Evolutionary conservation across 2,888 invertebrate genomes (phyloP), one percentile per base, ranked within the genome.

Genomic region (Lagria hirta): DNA sequence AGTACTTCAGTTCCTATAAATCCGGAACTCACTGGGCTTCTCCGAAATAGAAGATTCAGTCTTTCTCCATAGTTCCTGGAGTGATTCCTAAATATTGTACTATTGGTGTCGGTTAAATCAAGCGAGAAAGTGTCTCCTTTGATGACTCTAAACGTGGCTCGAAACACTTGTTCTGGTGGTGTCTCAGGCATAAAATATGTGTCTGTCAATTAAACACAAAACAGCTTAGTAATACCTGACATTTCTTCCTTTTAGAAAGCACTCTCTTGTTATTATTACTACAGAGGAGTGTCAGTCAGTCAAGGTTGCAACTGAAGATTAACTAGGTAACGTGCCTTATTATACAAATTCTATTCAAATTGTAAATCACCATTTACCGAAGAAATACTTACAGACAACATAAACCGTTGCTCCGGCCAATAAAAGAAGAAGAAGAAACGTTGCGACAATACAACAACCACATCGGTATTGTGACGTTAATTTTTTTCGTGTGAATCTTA

Each of bases 371-470:
- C n/a, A n/a, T 6, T 18, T 18, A 4, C 18, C 14, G 8, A 7
- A 12, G 28, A 7, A 15, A 10, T 63, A 79, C 82, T 81, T 73
- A 83, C 83, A 81, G 65, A 79, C 82, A 49, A 82, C 75, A 62
- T 83, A 83, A 49, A 83, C 78, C 42, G 80, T 79, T 28, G 77
- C 79, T 3, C 79, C 82, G 42, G 84, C 83, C 48, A 85, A 77
- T 24, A 93, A 78, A 16, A 90, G 77, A 51, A 91, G 81, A 49
- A 91, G 79, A 33, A 93, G 79, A 64, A 92, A 83, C 10, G 87
- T 86, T 17, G 91, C 88, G 45, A 91, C 79, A 43, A 92, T 85
- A 60, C 87, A 91, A 71, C 92, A 91, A 61, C 91, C 91, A 60
- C 90, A 89, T 64, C 87, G 83, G 69, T 89, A 88, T 55, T 89